Evolutionary conservation across 2,888 invertebrate species (phyloP), one percentile per base, ranked within the genome.

Genomic region (Meghimatium bilineatum): DNA sequence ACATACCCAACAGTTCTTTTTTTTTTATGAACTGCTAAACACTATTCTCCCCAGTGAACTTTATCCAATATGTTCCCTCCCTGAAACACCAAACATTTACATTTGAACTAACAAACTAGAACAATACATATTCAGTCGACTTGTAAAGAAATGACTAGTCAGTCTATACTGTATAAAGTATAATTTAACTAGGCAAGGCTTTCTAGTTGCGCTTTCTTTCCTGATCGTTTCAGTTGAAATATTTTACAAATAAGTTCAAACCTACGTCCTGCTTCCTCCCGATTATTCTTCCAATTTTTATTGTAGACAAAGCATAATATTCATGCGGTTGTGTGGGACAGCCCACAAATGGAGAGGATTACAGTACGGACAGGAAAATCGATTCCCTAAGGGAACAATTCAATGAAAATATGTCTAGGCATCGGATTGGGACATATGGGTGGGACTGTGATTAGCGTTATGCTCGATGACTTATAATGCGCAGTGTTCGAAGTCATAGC

Each of bases 391-490:
- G 75, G 82, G 76, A 66, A 76, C 76, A 75, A 82, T 75, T 76
- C 76, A 82, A 69, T 76, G 81, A 81, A 74, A 81, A 81, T 81
- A 60, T 74, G 72, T 81, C 81, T 81, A 81, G 72, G 81, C 81
- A 74, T 44, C 36, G 81, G 81, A 74, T 74, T 26, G 74, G 81
- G 80, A 71, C 63, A 23, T 23, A 23, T 12, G 38, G 23, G 49
- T n/a, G 78, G 80, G 71, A 56, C 52, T 3, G n/a, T 29, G 52
- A 71, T 52, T 29, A 29, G 67, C 2, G 14, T 17, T 8, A 44
- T 36, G 78, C 78, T 67, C 26, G 78, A 60, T n/a, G 63, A 66
- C 63, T 32, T 44, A 56, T 14, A 23, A 17, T 6, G 17, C 56
- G 3, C 56, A 23, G 56, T 56, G 56, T 3, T 23, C 14, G 44